Evolutionary conservation across 2,888 invertebrate species (phyloP).

Genomic region (Rhamnusium bicolor): DNA sequence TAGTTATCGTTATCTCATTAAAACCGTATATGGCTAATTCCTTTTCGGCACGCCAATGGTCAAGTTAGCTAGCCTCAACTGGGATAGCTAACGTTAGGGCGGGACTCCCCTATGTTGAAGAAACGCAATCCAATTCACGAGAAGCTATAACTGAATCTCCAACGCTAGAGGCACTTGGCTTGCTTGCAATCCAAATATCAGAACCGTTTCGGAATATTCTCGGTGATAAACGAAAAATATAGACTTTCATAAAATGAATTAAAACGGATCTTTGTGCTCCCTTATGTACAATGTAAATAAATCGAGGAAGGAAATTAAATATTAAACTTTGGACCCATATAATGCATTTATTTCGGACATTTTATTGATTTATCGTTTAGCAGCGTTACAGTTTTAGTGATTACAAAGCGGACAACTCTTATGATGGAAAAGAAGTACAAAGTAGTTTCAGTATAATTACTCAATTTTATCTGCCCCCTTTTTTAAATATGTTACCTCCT

Average conservation of each 20-base stretch:
- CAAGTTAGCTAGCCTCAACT: slow-evolving; percentile 30
- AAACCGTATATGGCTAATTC: neutral
- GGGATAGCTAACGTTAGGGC: slow-evolving; percentile 51
- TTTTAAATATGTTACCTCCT: too few species aligned
- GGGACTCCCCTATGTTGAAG: slow-evolving; percentile 50
- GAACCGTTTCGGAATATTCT: slow-evolving; percentile 39
- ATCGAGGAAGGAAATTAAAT: slow-evolving; percentile 24
- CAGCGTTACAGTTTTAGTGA: neutral
- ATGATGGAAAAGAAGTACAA: too few species aligned
- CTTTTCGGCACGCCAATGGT: slow-evolving; percentile 22
- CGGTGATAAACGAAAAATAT: slow-evolving; percentile 35
- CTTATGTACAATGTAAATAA: slow-evolving; percentile 11
- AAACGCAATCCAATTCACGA: slow-evolving; percentile 57
- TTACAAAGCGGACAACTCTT: neutral
- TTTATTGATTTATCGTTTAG: neutral
- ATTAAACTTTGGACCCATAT: slow-evolving; percentile 9
- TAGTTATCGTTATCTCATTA: neutral
- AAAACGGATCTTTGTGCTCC: slow-evolving; percentile 7
- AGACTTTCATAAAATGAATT: slow-evolving; percentile 31
- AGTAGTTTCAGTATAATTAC: too few species aligned
- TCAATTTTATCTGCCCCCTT: too few species aligned
- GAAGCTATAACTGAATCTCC: slow-evolving; percentile 54
- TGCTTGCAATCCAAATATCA: slow-evolving; percentile 36
- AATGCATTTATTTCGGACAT: slow-evolving; percentile 5
- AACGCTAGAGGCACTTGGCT: slow-evolving; percentile 38